Percentiles rank a stretch among this genome's conserved stretches.
Conservation (phyloP, 2,113 vertebrate genomes). For the Leucosticte australis region DNA sequence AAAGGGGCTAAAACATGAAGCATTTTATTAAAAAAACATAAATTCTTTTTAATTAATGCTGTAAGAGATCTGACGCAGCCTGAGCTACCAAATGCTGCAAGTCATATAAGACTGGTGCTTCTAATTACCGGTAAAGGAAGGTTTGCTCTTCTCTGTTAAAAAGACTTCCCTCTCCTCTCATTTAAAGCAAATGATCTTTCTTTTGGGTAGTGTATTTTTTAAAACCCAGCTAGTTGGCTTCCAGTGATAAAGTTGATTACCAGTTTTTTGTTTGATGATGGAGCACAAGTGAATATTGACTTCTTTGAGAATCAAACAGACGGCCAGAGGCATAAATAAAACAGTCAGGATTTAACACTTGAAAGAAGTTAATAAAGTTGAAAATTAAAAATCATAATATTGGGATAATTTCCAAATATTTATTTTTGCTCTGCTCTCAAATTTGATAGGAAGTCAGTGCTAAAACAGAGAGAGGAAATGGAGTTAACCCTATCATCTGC, state of each 20-base stretch:
- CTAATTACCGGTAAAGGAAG: slow-evolving; percentile 75
- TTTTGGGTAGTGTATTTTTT: slow-evolving; percentile 53
- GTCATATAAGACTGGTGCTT: slow-evolving; percentile 69
- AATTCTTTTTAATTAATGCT: slow-evolving; percentile 84
- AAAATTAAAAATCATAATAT: slow-evolving; percentile 82
- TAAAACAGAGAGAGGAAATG: not conserved
- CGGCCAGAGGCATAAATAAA: slow-evolving; percentile 63
- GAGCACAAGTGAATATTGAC: slow-evolving; percentile 65
- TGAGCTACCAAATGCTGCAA: slow-evolving; percentile 74
- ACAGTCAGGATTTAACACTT: slow-evolving; percentile 67
- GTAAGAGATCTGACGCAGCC: slow-evolving; percentile 76
- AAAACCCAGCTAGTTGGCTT: slow-evolving; percentile 60
- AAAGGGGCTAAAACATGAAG: slow-evolving; percentile 75
- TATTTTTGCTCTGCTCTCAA: slow-evolving; percentile 57
- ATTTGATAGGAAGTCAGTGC: slow-evolving; percentile 23
- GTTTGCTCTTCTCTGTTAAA: slow-evolving; percentile 68
- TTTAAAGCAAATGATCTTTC: slow-evolving; percentile 69
- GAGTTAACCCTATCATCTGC: not conserved
- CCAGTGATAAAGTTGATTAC: slow-evolving; percentile 68
- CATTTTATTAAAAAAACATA: slow-evolving; percentile 84
- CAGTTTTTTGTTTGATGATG: slow-evolving; percentile 71
- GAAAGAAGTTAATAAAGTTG: slow-evolving; percentile 74
- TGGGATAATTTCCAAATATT: slow-evolving; percentile 76
- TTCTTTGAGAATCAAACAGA: slow-evolving; percentile 67
- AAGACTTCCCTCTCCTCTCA: slow-evolving; percentile 41